Percentiles rank a stretch among this genome's conserved stretches.
Evolutionary conservation across 2,113 vertebrate genomes (phyloP).

Genomic region (Cryptomyrus ogoouensis): DNA sequence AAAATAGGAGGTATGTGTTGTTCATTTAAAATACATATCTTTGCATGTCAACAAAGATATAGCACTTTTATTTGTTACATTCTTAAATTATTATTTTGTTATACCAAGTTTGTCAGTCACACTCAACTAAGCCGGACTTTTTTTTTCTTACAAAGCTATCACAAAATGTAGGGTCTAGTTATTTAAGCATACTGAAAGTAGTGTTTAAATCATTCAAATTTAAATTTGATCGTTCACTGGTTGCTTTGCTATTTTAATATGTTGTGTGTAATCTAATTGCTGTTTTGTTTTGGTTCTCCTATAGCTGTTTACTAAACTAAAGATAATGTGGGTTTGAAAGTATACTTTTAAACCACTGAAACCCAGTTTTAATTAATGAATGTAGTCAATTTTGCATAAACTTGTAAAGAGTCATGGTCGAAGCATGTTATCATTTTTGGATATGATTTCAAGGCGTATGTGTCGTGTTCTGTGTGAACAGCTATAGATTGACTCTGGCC

Average conservation of each 20-base stretch:
- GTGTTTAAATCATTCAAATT: constrained; percentile 44
- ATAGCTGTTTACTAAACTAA: constrained; percentile 36
- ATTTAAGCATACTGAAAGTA: constrained; percentile 33
- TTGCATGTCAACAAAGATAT: constrained; percentile 62
- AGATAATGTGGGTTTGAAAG: constrained; percentile 26
- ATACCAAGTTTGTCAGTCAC: constrained; percentile 32
- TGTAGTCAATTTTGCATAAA: constrained; percentile 58
- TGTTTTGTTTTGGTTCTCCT: constrained; percentile 22
- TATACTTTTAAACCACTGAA: constrained; percentile 34
- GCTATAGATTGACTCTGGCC: constrained; percentile 40
- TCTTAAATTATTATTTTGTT: constrained; percentile 42
- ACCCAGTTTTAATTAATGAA: constrained; percentile 54
- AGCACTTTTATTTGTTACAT: constrained; percentile 59
- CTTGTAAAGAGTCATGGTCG: constrained; percentile 42
- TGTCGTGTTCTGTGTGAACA: constrained; percentile 50
- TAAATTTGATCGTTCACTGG: constrained; percentile 45
- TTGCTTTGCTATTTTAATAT: constrained; percentile 39
- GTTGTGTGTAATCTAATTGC: constrained; percentile 9
- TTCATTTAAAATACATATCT: constrained; percentile 59
- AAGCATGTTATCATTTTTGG: constrained; percentile 49
- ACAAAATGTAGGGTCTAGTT: constrained; percentile 26
- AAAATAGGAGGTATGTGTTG: constrained; percentile 55
- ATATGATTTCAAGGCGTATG: constrained; percentile 40
- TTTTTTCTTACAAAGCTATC: constrained; percentile 5
- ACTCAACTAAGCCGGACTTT: constrained; percentile 32